Evolutionary conservation across 2,888 invertebrate genomes (phyloP).

Genomic region (Microctonus brassicae): DNA sequence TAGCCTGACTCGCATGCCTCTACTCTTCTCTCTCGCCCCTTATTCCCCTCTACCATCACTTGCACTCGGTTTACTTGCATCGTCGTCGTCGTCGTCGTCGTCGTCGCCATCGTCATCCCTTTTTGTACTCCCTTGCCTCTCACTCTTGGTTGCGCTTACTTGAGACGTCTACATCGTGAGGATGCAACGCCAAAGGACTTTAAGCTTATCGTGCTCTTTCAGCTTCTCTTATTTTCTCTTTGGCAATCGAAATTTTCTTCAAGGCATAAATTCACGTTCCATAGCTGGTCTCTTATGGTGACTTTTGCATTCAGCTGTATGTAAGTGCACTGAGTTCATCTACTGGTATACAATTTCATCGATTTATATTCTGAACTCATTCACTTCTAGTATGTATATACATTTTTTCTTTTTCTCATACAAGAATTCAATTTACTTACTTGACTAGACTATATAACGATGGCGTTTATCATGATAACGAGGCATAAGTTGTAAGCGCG

Average conservation of each 20-base stretch:
- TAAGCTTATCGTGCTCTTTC: constrained; percentile 40
- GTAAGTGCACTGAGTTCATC: too few relatives aligned
- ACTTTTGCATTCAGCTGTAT: background rate
- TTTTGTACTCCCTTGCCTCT: constrained; percentile 24
- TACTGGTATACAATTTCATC: constrained; percentile 40
- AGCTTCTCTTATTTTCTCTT: constrained; percentile 51
- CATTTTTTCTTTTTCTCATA: background rate
- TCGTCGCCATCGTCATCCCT: background rate
- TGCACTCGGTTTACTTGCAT: constrained; percentile 4
- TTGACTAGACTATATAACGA: constrained; percentile 26
- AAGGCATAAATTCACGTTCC: constrained; percentile 54
- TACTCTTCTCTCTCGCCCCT: constrained; percentile 38
- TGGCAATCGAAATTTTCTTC: constrained; percentile 55
- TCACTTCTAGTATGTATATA: background rate
- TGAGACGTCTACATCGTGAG: constrained; percentile 64
- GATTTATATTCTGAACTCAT: background rate
- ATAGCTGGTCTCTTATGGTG: constrained; percentile 22
- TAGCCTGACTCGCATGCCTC: constrained; percentile 60
- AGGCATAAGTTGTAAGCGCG: background rate
- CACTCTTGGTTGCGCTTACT: constrained; percentile 51
- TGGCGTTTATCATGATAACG: constrained; percentile 37
- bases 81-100: background rate
- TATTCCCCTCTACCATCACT: constrained; percentile 25
- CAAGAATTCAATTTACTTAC: constrained; percentile 34
- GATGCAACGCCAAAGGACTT: constrained; percentile 38